These are phyloP conservation scores for Neoarius graeffei DNA, from an alignment of 2,113 vertebrate genomes.

Conservation along the genomic window DNA sequence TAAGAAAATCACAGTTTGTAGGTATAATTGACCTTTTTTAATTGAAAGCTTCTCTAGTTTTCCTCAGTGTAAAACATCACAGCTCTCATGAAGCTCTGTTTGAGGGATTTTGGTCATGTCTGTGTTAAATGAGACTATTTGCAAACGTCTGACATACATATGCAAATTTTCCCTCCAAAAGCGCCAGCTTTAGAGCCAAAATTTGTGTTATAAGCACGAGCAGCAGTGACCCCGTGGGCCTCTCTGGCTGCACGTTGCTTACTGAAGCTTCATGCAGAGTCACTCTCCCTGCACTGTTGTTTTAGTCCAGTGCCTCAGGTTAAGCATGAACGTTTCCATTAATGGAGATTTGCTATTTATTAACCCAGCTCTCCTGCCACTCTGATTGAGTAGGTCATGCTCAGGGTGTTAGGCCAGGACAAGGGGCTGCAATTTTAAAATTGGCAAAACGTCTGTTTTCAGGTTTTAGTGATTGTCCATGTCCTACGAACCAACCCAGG, in stretches of 20 bases:
- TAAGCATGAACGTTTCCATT: slow-evolving; percentile 59
- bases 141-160: slow-evolving; percentile 21
- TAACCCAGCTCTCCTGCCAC: slow-evolving; percentile 47
- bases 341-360: slow-evolving; percentile 62
- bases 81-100: not conserved
- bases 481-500: not conserved
- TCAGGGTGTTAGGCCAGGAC: slow-evolving; percentile 33
- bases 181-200: slow-evolving; percentile 47
- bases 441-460: slow-evolving; percentile 25
- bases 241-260: slow-evolving; percentile 31
- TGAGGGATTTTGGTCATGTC: not conserved
- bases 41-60: not conserved
- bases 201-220: slow-evolving; percentile 40
- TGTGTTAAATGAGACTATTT: slow-evolving; percentile 24
- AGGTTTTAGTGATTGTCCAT: slow-evolving; percentile 19
- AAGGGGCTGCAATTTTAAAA: slow-evolving; percentile 34
- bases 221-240: slow-evolving; percentile 40
- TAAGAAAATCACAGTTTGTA: slow-evolving; percentile 4
- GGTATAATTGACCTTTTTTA: not conserved
- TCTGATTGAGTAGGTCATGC: slow-evolving; percentile 47
- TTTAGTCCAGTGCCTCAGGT: slow-evolving; percentile 56
- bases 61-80: not conserved
- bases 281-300: slow-evolving; percentile 55
- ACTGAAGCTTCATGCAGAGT: slow-evolving; percentile 46
- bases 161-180: slow-evolving; percentile 43